phyloP scores from a whole-genome alignment of 2,797 vertebrate species.

The Pipistrellus pipistrellus region DNA sequence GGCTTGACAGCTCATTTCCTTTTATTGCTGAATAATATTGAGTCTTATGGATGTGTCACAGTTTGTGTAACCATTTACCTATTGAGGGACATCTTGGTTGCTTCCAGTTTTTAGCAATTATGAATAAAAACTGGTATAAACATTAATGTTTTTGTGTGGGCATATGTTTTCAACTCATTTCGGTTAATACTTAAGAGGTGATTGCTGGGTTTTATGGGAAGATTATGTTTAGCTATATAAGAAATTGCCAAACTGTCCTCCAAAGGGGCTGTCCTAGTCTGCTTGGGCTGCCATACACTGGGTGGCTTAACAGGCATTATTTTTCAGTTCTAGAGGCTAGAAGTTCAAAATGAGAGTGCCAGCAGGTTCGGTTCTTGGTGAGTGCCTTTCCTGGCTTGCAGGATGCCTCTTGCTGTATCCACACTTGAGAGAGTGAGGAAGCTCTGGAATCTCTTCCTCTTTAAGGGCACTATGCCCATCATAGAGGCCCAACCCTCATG shows the following conservation, averaged over 20 bases:
- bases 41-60: background rate
- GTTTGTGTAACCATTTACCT: slow-evolving; percentile 50
- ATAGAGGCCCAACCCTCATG: background rate
- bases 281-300: background rate
- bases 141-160: background rate
- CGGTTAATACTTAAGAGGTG: background rate
- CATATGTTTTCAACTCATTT: slow-evolving; percentile 23
- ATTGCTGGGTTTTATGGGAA: slow-evolving; percentile 2
- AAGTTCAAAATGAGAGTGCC: background rate
- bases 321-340: slow-evolving; percentile 2
- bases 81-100: background rate
- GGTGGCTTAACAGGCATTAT: background rate
- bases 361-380: slow-evolving; percentile 4
- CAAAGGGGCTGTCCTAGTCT: background rate
- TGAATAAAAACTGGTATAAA: slow-evolving; percentile 52
- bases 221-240: slow-evolving; percentile 12
- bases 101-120: slow-evolving; percentile 24
- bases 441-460: background rate
- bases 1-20: slow-evolving; percentile 32
- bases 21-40: slow-evolving; percentile 31
- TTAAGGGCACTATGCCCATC: background rate
- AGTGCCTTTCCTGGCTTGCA: background rate
- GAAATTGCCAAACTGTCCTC: slow-evolving; percentile 42
- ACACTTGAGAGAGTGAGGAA: background rate
- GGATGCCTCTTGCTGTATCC: background rate